phyloP scores from a whole-genome alignment of 2,888 invertebrate genomes.

The Drosophila planitibia region DNA sequence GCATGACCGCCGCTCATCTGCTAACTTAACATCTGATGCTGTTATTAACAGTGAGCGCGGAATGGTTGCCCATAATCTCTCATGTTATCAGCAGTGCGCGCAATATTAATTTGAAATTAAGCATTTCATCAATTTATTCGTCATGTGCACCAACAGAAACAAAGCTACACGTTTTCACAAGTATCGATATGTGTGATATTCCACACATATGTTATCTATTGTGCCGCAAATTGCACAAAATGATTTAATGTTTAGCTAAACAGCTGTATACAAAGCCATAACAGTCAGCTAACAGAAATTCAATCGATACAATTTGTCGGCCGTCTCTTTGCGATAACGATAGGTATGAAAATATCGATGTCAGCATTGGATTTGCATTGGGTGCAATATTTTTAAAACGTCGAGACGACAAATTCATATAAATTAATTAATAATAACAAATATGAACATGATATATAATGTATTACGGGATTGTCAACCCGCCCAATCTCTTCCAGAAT shows the following conservation, averaged over 20 bases:
- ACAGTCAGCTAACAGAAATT: not conserved
- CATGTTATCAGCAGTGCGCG: not conserved
- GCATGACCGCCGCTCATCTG: not conserved
- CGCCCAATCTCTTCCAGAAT: not conserved
- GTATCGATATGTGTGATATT: not conserved
- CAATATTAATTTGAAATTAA: not conserved
- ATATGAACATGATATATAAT: not conserved
- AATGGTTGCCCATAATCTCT: not conserved
- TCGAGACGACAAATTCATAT: not conserved
- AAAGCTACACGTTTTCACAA: not conserved
- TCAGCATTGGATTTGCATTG: not conserved
- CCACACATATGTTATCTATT: not conserved
- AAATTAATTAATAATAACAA: not conserved
- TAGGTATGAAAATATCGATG: not conserved
- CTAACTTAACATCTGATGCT: constrained; percentile 11
- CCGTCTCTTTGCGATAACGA: not conserved
- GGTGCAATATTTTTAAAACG: not conserved
- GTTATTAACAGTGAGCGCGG: constrained; percentile 19
- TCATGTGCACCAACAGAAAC: not conserved
- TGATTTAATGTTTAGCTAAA: no score
- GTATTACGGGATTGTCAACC: not conserved
- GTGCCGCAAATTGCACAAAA: not conserved
- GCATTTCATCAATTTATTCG: not conserved
- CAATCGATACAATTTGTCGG: not conserved
- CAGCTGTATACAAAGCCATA: not conserved